Evolutionary conservation across 2,113 vertebrate species (phyloP).

Genomic region (Psittacus erithacus): DNA sequence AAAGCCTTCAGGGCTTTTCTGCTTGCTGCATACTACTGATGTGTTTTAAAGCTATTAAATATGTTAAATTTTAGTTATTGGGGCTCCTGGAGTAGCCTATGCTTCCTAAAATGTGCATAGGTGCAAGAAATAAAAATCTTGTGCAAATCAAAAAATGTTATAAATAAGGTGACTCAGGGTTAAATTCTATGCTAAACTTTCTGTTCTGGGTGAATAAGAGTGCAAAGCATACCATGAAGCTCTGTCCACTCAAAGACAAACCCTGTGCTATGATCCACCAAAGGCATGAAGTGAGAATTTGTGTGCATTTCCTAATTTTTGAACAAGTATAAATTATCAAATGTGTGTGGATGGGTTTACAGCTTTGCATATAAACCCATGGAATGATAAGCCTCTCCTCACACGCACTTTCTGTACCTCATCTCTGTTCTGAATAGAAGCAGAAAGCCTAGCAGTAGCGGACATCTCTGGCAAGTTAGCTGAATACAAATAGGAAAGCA

Average conservation of each 20-base stretch:
- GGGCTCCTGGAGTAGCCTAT: not conserved
- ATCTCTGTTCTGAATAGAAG: not conserved
- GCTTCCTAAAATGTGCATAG: not conserved
- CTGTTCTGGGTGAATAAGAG: not conserved
- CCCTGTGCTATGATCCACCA: not conserved
- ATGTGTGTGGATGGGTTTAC: not conserved
- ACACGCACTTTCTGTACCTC: not conserved
- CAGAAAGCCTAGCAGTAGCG: not conserved
- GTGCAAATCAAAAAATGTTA: not conserved
- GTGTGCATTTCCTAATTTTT: not conserved
- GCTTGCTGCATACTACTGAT: not conserved
- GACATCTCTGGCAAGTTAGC: not conserved
- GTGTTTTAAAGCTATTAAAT: not conserved
- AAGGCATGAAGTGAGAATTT: not conserved
- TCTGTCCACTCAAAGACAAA: not conserved
- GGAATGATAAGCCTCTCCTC: not conserved
- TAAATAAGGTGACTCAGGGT: not conserved
- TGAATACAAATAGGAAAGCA: not conserved
- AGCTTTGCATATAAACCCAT: not conserved
- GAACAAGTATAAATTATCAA: not conserved
- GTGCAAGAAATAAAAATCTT: not conserved
- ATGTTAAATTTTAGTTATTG: not conserved
- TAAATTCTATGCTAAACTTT: not conserved
- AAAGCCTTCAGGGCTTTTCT: not conserved
- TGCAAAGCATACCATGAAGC: not conserved